Conservation (phyloP, 2,113 vertebrate genomes). For the Peucedramus taeniatus region DNA sequence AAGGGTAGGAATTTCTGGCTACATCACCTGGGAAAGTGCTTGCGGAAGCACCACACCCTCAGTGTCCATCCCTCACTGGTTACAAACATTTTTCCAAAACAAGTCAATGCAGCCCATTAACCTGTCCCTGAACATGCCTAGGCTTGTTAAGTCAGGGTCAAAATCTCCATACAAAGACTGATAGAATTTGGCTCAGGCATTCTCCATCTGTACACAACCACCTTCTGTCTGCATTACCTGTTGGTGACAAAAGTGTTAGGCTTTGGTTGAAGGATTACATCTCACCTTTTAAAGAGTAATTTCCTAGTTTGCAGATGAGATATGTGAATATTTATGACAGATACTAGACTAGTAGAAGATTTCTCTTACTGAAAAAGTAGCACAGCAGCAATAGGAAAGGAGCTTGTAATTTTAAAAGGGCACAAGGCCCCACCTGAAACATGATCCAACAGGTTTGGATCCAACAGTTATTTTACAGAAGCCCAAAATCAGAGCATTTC, state of each 20-base stretch:
- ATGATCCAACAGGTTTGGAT: not conserved
- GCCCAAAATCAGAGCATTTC: not conserved
- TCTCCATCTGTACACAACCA: not conserved
- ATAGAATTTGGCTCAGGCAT: not conserved
- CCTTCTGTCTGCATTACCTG: not conserved
- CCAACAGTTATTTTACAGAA: not conserved
- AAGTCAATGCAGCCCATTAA: not conserved
- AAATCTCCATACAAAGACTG: not conserved
- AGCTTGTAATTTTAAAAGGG: not conserved
- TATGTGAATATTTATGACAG: not conserved
- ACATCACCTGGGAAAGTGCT: fast-evolving
- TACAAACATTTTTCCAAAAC: not conserved
- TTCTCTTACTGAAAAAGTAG: not conserved
- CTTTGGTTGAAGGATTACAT: not conserved
- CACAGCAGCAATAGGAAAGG: not conserved
- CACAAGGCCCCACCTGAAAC: not conserved
- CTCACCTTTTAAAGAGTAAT: not conserved
- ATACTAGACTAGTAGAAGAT: not conserved
- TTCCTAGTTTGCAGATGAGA: not conserved
- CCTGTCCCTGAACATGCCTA: not conserved
- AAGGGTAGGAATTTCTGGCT: not conserved
- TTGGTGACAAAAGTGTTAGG: not conserved
- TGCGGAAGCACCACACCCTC: not conserved
- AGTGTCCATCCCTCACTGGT: not conserved
- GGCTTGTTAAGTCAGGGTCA: not conserved